Evolutionary conservation across 2,797 vertebrate genomes (phyloP).

Genomic region (Australoheros facetus): DNA sequence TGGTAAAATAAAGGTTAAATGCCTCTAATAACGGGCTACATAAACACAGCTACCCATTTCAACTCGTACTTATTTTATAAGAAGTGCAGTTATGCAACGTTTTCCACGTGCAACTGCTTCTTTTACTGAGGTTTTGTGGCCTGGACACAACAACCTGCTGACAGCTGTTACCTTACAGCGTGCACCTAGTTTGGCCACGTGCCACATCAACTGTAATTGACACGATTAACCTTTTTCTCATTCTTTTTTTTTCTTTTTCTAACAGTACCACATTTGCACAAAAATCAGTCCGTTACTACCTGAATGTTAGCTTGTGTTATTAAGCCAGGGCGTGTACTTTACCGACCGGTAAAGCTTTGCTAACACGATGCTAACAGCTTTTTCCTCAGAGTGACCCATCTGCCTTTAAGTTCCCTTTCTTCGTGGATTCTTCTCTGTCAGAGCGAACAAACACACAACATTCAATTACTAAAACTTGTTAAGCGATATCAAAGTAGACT

Average conservation of each 20-base stretch:
- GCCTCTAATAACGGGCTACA: too few species aligned
- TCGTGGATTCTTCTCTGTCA: background rate
- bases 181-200: background rate
- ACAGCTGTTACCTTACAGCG: background rate
- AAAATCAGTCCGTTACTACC: background rate
- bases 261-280: background rate
- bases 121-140: background rate
- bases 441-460: background rate
- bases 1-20: too few species aligned
- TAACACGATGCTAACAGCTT: conserved; percentile 10
- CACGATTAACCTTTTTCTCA: background rate
- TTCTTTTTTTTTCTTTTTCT: too few species aligned
- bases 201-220: background rate
- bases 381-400: background rate
- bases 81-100: background rate
- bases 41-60: background rate
- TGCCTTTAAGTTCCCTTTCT: background rate
- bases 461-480: accelerated
- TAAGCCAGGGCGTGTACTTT: background rate
- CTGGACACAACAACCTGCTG: background rate
- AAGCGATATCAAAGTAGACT: accelerated
- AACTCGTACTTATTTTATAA: background rate
- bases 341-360: background rate
- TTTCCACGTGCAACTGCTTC: background rate
- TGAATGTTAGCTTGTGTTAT: background rate